A percentile compares a stretch with the other conserved stretches of the same genome.
These are phyloP conservation scores for Staurois parvus DNA, from an alignment of 2,797 vertebrate species.

Conservation along the genomic window DNA sequence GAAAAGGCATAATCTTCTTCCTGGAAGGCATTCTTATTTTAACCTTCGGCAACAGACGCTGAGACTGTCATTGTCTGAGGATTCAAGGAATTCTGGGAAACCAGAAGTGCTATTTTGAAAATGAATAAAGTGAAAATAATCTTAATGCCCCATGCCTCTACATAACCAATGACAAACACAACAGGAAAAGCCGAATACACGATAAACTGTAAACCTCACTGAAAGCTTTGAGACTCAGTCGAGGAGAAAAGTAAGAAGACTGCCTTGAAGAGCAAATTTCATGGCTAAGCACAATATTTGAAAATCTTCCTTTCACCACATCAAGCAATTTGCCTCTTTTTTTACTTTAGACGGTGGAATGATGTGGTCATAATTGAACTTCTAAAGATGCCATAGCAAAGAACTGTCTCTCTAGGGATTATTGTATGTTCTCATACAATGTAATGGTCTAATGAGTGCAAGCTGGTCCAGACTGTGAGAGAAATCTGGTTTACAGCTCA, in stretches of 20 bases:
- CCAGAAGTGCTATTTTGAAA: not conserved
- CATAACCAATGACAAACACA: not conserved
- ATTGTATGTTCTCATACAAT: slow-evolving; percentile 47
- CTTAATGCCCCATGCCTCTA: not conserved
- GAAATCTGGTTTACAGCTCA: slow-evolving; percentile 49
- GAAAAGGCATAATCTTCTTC: too few species aligned
- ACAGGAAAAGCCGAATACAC: not conserved
- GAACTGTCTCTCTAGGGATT: slow-evolving; percentile 47
- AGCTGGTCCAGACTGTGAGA: slow-evolving; percentile 41
- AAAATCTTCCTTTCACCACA: slow-evolving; percentile 42
- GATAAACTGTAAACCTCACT: not conserved
- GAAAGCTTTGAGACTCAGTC: not conserved
- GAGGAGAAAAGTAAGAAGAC: not conserved
- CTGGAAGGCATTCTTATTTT: too few species aligned
- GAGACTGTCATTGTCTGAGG: slow-evolving; percentile 17
- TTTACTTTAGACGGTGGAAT: slow-evolving; percentile 34
- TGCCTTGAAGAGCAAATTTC: slow-evolving; percentile 7
- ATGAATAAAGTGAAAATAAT: slow-evolving; percentile 15
- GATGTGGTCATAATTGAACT: slow-evolving; percentile 55
- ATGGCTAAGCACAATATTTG: slow-evolving; percentile 21
- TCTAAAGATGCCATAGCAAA: slow-evolving; percentile 39
- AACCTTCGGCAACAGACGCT: not conserved
- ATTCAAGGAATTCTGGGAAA: not conserved
- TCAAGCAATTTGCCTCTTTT: slow-evolving; percentile 15
- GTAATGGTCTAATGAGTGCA: slow-evolving; percentile 51